Evolutionary conservation across 1,140 invertebrate species (phyloP).

Genomic region (Pectinophora gossypiella): DNA sequence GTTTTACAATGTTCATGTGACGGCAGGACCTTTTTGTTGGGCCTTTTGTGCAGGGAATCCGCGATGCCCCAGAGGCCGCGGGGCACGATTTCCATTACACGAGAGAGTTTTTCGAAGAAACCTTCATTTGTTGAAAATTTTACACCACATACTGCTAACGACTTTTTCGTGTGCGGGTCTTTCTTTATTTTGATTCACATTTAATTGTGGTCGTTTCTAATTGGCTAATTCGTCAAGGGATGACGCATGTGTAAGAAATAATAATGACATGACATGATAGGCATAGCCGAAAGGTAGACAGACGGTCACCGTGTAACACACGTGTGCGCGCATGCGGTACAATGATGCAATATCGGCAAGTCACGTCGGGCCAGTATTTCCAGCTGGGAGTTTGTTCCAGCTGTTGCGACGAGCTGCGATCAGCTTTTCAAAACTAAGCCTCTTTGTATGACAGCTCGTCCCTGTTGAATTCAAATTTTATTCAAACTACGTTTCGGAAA

Average conservation of each 20-base stretch:
- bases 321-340: not conserved
- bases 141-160: conserved; percentile 24
- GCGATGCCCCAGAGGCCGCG: conserved; percentile 55
- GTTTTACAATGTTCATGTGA: conserved; percentile 73
- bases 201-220: too few species aligned
- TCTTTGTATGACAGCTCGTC: not conserved
- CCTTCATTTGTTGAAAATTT: conserved; percentile 42
- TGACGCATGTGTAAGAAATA: too few species aligned
- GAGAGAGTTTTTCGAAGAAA: conserved; percentile 56
- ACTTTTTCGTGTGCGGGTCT: too few species aligned
- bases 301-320: not conserved
- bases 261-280: too few species aligned
- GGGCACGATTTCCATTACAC: conserved; percentile 70
- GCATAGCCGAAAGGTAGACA: not conserved
- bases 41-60: conserved; percentile 65
- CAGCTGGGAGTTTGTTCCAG: conserved; percentile 23
- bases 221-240: too few species aligned
- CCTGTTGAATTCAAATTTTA: not conserved
- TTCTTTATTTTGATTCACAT: too few species aligned
- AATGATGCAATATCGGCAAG: conserved; percentile 42
- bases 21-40: conserved; percentile 70
- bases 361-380: conserved; percentile 52
- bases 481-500: not conserved
- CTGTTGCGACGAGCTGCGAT: conserved; percentile 15
- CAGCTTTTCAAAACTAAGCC: conserved; percentile 1